Evolutionary conservation across 2,113 vertebrate genomes (phyloP).

Genomic region (Pelvicachromis taeniatus): DNA sequence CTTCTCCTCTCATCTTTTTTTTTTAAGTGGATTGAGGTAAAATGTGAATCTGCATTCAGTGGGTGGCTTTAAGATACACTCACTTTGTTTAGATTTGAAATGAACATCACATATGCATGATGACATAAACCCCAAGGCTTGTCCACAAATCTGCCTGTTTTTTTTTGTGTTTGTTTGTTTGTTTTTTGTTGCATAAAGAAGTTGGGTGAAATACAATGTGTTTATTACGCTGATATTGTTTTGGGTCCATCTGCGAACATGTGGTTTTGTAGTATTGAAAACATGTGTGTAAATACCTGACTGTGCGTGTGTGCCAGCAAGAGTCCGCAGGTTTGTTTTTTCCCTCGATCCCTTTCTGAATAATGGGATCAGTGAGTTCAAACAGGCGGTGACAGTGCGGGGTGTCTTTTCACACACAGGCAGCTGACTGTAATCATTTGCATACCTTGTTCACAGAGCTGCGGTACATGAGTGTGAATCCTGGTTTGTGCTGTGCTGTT

Average conservation of each 20-base stretch:
- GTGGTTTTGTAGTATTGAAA: neutral
- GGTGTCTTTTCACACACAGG: constrained; percentile 7
- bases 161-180: neutral
- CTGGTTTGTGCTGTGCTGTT: neutral
- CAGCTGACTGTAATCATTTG: neutral
- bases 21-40: constrained; percentile 54
- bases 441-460: neutral
- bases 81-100: constrained; percentile 67
- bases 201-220: constrained; percentile 7
- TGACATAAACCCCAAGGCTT: constrained; percentile 55
- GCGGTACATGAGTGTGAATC: neutral
- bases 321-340: neutral
- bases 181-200: constrained; percentile 5
- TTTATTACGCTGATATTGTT: constrained; percentile 29
- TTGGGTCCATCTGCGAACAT: neutral
- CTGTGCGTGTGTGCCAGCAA: neutral
- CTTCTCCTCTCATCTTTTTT: neutral
- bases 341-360: neutral
- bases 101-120: constrained; percentile 55
- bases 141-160: constrained; percentile 44
- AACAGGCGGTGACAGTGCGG: neutral
- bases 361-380: constrained; percentile 16
- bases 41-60: constrained; percentile 58
- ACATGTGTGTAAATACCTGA: neutral
- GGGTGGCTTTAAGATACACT: constrained; percentile 59